Percentiles rank a stretch among this genome's conserved stretches.
Evolutionary conservation across 2,888 invertebrate genomes (phyloP).

Genomic region (Microplitis manilae): DNA sequence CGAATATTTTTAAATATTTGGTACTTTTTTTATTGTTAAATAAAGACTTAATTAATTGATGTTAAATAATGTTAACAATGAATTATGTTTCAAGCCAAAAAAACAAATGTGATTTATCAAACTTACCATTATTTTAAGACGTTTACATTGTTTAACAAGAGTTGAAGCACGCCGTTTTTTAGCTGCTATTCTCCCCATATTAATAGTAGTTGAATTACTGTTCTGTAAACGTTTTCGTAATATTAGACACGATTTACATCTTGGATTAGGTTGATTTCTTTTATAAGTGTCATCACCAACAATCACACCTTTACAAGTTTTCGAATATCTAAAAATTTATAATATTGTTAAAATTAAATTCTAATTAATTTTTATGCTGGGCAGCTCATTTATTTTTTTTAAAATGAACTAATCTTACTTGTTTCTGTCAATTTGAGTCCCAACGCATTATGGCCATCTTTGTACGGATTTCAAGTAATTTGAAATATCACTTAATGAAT

Average conservation of each 20-base stretch:
- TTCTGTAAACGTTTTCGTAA: constrained; percentile 5
- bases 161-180: neutral
- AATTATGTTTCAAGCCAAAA: no score
- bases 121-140: constrained; percentile 9
- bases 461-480: constrained; percentile 17
- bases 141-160: constrained; percentile 8
- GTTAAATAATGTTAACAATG: no score
- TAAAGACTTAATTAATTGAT: no score
- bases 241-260: constrained; percentile 21
- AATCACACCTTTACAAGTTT: constrained; percentile 13
- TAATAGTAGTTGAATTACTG: no score
- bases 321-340: constrained; percentile 19
- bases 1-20: no score
- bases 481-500: neutral
- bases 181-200: neutral
- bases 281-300: constrained; percentile 17
- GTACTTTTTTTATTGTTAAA: no score
- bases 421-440: constrained; percentile 20
- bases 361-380: neutral
- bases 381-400: neutral
- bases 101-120: neutral
- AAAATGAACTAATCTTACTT: constrained; percentile 8
- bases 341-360: no score
- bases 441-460: constrained; percentile 17
- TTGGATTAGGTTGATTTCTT: no score